Base-by-base conservation (phyloP, 2,888 invertebrate genomes). In the Machimus atricapillus region DNA sequence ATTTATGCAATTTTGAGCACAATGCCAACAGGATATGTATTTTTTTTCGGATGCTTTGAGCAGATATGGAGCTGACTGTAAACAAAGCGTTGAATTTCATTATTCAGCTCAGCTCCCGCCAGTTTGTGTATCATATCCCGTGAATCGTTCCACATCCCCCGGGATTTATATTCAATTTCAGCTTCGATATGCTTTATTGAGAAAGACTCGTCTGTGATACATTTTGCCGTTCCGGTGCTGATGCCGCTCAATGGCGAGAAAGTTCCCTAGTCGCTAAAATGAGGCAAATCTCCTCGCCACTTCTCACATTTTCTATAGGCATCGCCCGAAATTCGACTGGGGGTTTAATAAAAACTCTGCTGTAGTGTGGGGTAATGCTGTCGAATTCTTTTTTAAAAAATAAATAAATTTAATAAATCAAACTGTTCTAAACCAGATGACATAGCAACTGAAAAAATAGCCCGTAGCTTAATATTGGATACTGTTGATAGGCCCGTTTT, bases 91-190 rank as follows among this genome's bases (percentile, higher is more conserved):
- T 73, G 85, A 85, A 85, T 85, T 73, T 85, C 85, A 74, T 85
- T 85, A 85, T 85, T 74, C 85, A 40, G 31, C 74, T 85, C 74
- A 85, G 73, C 85, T 74, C 46, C 74, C 43, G 40, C 74, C 40
- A 85, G 43, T 31, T n/a, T 74, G 74, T 43, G 85, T 85, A 85
- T 85, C 85, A 85, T 85, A 85, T 85, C 85, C 73, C 23, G 74
- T 43, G 74, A 85, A 85, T 43, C 43, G 85, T 16, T 74, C 73
- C 43, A 46, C 85, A 43, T 85, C 85, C 43, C 85, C 16, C 14
- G 85, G 85, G 85, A 85, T 85, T 74, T 85, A 85, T 85, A 85
- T 85, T 85, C 85, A 85, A 85, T 85, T 74, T 85, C 85, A 74
- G 46, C 40, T 85, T 85, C 85, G 85, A 85, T 85, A 85, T 85